Conservation (phyloP, 2,888 invertebrate genomes). For the Pediacus dermestoides region DNA sequence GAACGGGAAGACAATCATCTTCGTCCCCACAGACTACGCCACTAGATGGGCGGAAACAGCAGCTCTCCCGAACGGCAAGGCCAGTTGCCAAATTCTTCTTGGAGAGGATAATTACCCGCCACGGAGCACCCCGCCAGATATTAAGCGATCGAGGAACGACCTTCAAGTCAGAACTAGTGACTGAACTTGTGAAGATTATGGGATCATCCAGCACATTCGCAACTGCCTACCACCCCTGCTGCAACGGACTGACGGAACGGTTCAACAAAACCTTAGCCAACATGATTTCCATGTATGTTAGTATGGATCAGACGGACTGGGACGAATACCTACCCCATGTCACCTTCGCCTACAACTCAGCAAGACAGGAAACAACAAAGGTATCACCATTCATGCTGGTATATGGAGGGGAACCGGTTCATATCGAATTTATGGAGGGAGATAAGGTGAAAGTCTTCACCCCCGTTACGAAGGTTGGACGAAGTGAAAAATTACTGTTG, state of each 20-base stretch:
- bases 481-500: slow-evolving; percentile 21
- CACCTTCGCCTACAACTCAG: slow-evolving; percentile 30
- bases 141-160: slow-evolving; percentile 15
- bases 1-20: slow-evolving; percentile 25
- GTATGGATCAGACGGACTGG: slow-evolving; percentile 17
- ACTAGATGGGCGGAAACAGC: slow-evolving; percentile 26
- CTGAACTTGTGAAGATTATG: slow-evolving; percentile 23
- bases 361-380: slow-evolving; percentile 25
- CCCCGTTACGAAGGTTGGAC: slow-evolving; percentile 19
- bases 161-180: slow-evolving; percentile 20
- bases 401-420: no score
- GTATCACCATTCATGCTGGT: slow-evolving; percentile 19
- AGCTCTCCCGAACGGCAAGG: slow-evolving; percentile 23
- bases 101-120: slow-evolving; percentile 20
- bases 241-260: slow-evolving; percentile 21
- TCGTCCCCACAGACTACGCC: slow-evolving; percentile 32
- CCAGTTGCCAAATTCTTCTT: slow-evolving; percentile 24
- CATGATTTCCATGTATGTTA: slow-evolving; percentile 20
- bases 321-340: no score
- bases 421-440: slow-evolving; percentile 19
- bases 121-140: slow-evolving; percentile 16
- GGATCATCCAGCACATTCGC: slow-evolving; percentile 16
- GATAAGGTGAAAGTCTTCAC: slow-evolving; percentile 30
- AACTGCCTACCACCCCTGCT: slow-evolving; percentile 8
- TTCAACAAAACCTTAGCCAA: slow-evolving; percentile 27